Conservation (phyloP, 2,113 vertebrate species). For the Mustelus asterias region DNA sequence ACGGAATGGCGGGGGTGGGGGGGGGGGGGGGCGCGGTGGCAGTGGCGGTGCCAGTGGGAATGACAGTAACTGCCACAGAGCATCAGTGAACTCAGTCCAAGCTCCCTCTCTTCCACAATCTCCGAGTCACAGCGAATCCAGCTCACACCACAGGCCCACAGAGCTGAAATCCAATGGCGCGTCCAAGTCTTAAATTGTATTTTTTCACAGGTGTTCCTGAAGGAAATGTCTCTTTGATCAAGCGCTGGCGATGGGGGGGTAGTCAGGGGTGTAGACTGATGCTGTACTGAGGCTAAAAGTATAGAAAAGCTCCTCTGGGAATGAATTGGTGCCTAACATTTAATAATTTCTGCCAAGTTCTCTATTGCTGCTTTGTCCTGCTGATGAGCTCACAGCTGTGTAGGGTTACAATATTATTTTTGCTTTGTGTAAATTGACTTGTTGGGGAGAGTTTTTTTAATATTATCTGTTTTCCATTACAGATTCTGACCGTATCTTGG, state of each 20-base stretch:
- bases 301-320: neutral
- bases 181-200: neutral
- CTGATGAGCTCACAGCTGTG: neutral
- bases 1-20: no score
- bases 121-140: neutral
- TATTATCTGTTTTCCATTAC: conserved; percentile 26
- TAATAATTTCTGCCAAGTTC: neutral
- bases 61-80: neutral
- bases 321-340: neutral
- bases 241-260: neutral
- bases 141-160: neutral
- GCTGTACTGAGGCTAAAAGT: neutral
- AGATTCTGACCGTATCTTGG: neutral
- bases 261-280: no score
- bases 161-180: neutral
- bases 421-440: neutral
- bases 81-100: neutral
- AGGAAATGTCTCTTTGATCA: neutral
- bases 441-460: neutral
- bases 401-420: neutral
- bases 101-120: no score
- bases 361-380: neutral
- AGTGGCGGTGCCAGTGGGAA: no score
- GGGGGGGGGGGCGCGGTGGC: no score
- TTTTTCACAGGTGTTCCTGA: neutral